phyloP scores from a whole-genome alignment of 1,140 invertebrate genomes.

The Drosophila triauraria region DNA sequence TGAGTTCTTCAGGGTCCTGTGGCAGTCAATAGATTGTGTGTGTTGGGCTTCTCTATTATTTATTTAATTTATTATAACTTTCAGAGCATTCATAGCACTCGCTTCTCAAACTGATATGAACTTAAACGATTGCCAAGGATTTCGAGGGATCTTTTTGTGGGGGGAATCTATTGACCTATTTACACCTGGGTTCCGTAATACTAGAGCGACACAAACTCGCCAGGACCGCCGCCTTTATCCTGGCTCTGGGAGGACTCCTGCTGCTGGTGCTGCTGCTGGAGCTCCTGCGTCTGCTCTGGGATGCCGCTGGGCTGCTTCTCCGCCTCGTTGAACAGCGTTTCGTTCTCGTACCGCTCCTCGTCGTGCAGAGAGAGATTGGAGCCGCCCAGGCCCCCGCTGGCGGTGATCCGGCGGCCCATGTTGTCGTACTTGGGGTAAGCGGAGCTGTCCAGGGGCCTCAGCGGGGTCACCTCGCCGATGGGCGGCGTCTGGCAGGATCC shows the following conservation, averaged over 20 bases:
- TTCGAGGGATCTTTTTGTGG: slow-evolving; percentile 4
- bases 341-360: slow-evolving; percentile 78
- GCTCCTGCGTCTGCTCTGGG: slow-evolving; percentile 25
- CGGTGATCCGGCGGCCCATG: slow-evolving; percentile 94
- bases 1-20: slow-evolving; percentile 13
- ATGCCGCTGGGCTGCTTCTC: slow-evolving; percentile 41
- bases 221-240: slow-evolving; percentile 54
- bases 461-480: slow-evolving; percentile 58
- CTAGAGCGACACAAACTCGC: slow-evolving; percentile 83
- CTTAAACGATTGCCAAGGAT: slow-evolving; percentile 62
- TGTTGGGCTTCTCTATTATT: slow-evolving; percentile 6
- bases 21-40: slow-evolving; percentile 74
- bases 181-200: slow-evolving; percentile 84
- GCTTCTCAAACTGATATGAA: slow-evolving; percentile 70
- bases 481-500: slow-evolving; percentile 74
- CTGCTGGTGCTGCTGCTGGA: slow-evolving; percentile 23
- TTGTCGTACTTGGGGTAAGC: slow-evolving; percentile 91
- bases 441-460: slow-evolving; percentile 69
- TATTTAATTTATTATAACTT: neutral
- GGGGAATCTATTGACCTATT: slow-evolving; percentile 70
- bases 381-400: slow-evolving; percentile 88
- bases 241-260: slow-evolving; percentile 39
- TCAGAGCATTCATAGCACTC: slow-evolving; percentile 16
- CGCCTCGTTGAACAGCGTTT: slow-evolving; percentile 77
- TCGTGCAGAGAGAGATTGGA: slow-evolving; percentile 93